phyloP scores from a whole-genome alignment of 2,113 vertebrate species.

The Gopherus evgoodei region DNA sequence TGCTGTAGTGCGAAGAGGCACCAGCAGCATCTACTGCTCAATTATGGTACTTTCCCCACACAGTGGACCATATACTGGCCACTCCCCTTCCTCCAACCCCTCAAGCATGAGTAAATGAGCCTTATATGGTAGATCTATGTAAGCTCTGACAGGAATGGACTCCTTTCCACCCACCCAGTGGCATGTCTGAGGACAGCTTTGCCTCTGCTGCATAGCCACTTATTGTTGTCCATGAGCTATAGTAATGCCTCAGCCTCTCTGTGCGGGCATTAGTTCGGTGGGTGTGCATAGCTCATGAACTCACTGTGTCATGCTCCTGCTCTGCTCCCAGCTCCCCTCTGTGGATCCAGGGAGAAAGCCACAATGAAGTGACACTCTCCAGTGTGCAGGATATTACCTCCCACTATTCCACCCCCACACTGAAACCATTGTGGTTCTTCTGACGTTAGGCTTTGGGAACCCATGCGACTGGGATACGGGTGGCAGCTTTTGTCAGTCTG shows the following conservation, averaged over 20 bases:
- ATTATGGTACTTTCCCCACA: not conserved
- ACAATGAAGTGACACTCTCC: not conserved
- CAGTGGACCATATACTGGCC: not conserved
- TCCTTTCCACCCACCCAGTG: not conserved
- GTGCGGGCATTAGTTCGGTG: not conserved
- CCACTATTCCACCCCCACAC: not conserved
- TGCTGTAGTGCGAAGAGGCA: not conserved
- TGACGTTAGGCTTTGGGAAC: not conserved
- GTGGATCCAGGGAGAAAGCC: not conserved
- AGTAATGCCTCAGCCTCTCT: not conserved
- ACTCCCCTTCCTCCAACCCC: not conserved
- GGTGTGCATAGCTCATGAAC: not conserved
- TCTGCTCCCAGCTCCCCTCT: not conserved
- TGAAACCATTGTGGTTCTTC: not conserved
- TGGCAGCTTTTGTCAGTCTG: not conserved
- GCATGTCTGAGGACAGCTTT: not conserved
- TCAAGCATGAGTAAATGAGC: not conserved
- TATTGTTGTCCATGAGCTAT: not conserved
- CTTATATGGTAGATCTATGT: not conserved
- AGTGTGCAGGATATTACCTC: not conserved
- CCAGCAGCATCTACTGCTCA: not conserved
- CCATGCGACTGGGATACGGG: fast-evolving
- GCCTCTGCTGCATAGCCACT: not conserved
- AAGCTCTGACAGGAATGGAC: not conserved
- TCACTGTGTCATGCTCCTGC: not conserved